phyloP scores from a whole-genome alignment of 1,140 invertebrate species.

The Drosophila sp. region DNA sequence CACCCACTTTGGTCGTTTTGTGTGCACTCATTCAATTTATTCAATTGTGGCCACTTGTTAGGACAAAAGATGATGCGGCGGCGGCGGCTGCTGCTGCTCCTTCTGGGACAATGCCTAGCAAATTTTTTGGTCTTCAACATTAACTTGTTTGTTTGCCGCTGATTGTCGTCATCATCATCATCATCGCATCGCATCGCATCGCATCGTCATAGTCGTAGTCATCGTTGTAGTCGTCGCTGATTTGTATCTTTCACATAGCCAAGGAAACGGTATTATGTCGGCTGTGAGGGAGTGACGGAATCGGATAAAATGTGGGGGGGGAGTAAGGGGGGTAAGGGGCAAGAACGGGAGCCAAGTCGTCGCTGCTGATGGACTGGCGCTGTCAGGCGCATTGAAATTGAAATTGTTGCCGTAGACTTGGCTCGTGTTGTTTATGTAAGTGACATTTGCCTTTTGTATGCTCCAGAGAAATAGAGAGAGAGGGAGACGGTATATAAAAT shows the following conservation, averaged over 20 bases:
- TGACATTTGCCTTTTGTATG: slow-evolving; percentile 72
- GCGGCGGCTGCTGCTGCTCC: background rate
- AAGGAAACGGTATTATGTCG: slow-evolving; percentile 16
- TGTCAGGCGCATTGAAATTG: slow-evolving; percentile 79
- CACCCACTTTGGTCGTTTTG: slow-evolving; percentile 47
- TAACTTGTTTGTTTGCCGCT: slow-evolving; percentile 75
- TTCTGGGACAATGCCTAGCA: slow-evolving; percentile 59
- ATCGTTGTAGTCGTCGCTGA: slow-evolving; percentile 45
- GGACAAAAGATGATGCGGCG: slow-evolving; percentile 50
- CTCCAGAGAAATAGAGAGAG: slow-evolving; percentile 11
- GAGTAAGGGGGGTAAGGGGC: background rate
- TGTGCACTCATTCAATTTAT: slow-evolving; percentile 70
- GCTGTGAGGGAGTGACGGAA: background rate
- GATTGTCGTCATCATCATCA: slow-evolving; percentile 70
- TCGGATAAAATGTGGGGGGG: background rate
- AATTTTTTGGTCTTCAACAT: slow-evolving; percentile 60
- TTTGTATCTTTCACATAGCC: slow-evolving; percentile 57
- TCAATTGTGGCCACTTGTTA: slow-evolving; percentile 78
- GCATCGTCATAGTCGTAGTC: slow-evolving; percentile 30
- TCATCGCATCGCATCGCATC: slow-evolving; percentile 40
- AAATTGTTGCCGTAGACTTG: slow-evolving; percentile 63
- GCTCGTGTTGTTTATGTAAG: slow-evolving; percentile 63
- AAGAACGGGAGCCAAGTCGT: slow-evolving; percentile 10
- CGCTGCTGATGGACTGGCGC: slow-evolving; percentile 52
- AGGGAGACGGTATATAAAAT: slow-evolving; percentile 40